Conservation (phyloP, 2,113 vertebrate genomes). For the Anolis carolinensis region DNA sequence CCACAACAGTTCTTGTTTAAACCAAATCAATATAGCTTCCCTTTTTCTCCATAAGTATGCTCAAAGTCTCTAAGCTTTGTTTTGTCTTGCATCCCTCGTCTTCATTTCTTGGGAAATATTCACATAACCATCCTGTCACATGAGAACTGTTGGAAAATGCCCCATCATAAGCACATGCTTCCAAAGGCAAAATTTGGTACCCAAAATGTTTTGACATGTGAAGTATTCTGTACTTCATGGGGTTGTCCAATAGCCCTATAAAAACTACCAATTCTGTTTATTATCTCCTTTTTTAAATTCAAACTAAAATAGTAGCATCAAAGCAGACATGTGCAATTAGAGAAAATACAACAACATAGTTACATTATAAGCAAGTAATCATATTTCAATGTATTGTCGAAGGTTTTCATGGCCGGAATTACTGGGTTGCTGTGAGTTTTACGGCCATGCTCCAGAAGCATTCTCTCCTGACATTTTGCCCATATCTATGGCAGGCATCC, state of each 20-base stretch:
- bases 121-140: neutral
- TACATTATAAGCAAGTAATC: neutral
- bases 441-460: no score
- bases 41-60: neutral
- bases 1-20: constrained; percentile 73
- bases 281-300: neutral
- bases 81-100: neutral
- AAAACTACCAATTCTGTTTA: no score
- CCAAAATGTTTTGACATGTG: neutral
- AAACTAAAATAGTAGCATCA: neutral
- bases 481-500: no score
- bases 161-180: neutral
- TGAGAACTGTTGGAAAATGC: neutral
- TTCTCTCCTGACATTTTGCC: no score
- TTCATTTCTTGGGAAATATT: neutral
- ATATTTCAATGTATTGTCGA: no score
- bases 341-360: neutral
- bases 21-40: constrained; percentile 67
- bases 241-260: neutral
- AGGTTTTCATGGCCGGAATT: no score
- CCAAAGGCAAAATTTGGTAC: neutral
- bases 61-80: neutral
- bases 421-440: no score
- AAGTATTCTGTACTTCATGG: neutral
- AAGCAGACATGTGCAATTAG: neutral